Base-by-base conservation (phyloP, 2,113 vertebrate genomes). In the Oenanthe melanoleuca region DNA sequence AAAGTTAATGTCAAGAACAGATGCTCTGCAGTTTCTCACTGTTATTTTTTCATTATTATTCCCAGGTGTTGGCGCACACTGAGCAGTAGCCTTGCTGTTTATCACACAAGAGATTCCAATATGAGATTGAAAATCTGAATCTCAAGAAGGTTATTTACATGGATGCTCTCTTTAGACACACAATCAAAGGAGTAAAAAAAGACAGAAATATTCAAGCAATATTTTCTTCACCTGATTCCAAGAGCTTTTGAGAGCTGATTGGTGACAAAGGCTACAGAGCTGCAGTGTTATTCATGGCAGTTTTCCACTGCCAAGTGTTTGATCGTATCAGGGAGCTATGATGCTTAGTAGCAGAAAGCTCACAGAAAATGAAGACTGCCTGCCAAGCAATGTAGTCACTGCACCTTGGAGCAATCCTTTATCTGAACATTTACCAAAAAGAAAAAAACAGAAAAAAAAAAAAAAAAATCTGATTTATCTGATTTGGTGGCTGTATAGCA, bases 41-140 rank as follows among this genome's bases (percentile, higher is more conserved):
- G 97, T 98, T 98, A 97, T 98, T 98, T 98, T 94, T 97, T 96
- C 97, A 96, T 97, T 97, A 98, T 98, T 98, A 97, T 97, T 98
- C 97, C 98, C 98, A 98, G 98, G 97, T 98, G 98, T 88, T 97
- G 94, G 92, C 47, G 14, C 95, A 97, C 50, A 86, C 95, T 93
- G 97, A 97, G 97, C 97, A 95, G 97, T 97, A 98, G 97, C 94
- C 94, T 96, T 95, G 95, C 95, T 97, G 96, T 98, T 98, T 97
- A 98, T 96, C 97, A 98, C 94, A 92, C 5, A 8, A 94, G 93
- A 96, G 92, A 92, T 89, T 91, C 23, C 89, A 93, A 70, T 17
- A 84, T 26, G 25, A 44, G 66, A 78, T 33, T 60, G 65, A 91
- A 72, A 93, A 94, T 66, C 9, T 23, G 67, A 67, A 92, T 95